A percentile compares a stretch with the other conserved stretches of the same genome.
phyloP scores from a whole-genome alignment of 2,888 invertebrate species.

The Conchocele bisecta region DNA sequence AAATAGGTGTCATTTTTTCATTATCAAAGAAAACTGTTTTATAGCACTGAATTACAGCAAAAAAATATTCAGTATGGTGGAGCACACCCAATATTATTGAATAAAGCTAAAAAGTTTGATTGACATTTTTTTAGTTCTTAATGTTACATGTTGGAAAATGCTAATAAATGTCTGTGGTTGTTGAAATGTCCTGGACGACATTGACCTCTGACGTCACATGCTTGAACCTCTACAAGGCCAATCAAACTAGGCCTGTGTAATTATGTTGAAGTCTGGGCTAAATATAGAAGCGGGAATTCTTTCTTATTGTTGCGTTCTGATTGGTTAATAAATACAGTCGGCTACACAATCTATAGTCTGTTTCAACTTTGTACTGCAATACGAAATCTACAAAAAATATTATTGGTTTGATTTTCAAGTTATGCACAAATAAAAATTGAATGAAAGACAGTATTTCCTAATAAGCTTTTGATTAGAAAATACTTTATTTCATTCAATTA shows the following conservation, averaged over 20 bases:
- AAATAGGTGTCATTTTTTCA: no score
- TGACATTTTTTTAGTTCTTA: not conserved
- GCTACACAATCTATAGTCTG: slow-evolving; percentile 25
- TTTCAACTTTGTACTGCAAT: no score
- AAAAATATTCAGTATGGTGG: no score
- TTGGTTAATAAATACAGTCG: slow-evolving; percentile 24
- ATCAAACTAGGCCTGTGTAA: not conserved
- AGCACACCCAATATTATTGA: no score
- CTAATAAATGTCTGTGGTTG: not conserved
- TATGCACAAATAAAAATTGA: no score
- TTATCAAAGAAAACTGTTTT: slow-evolving; percentile 17
- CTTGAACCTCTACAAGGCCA: not conserved
- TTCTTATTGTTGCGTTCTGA: slow-evolving; percentile 22
- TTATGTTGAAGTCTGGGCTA: slow-evolving; percentile 5
- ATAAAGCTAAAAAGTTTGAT: not conserved
- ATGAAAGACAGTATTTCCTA: no score
- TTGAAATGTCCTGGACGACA: slow-evolving; percentile 5
- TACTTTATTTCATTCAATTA: no score
- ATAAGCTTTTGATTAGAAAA: no score
- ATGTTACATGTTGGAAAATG: slow-evolving; percentile 8
- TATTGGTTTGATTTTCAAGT: no score
- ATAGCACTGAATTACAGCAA: no score
- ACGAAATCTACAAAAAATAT: no score
- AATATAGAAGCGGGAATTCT: slow-evolving; percentile 1
- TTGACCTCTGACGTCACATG: slow-evolving; percentile 48